These are phyloP conservation scores for Connochaetes taurinus DNA, from an alignment of 2,113 vertebrate species.

Conservation along the genomic window DNA sequence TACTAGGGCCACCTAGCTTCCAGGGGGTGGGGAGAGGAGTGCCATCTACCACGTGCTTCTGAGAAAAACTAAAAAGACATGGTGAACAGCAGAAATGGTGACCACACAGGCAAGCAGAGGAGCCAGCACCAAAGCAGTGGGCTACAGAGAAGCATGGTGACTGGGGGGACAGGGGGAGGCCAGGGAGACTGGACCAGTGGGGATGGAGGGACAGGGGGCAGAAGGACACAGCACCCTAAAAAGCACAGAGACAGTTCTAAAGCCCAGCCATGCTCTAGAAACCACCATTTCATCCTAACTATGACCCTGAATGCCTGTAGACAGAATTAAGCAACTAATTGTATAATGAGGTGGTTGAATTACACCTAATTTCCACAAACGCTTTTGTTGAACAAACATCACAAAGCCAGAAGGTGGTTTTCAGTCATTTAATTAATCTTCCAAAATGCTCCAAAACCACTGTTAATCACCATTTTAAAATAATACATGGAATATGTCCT, in stretches of 20 bases:
- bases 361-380: constrained; percentile 45
- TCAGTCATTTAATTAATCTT: constrained; percentile 56
- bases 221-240: not conserved
- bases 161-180: fast-evolving
- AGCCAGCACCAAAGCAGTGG: too few species aligned
- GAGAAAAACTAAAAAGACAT: not conserved
- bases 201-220: not conserved
- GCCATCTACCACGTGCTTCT: fast-evolving
- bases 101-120: not conserved
- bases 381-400: constrained; percentile 38
- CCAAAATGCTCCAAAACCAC: constrained; percentile 33
- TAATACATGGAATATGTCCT: constrained; percentile 23
- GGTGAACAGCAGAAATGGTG: not conserved
- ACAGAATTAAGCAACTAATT: not conserved
- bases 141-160: fast-evolving
- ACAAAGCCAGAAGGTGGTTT: constrained; percentile 28
- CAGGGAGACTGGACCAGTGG: too few species aligned
- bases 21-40: not conserved
- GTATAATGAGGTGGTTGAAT: constrained; percentile 1
- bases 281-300: not conserved
- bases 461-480: constrained; percentile 57
- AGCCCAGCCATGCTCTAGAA: not conserved
- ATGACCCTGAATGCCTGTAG: not conserved
- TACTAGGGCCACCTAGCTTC: not conserved
- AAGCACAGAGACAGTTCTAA: not conserved